These are phyloP conservation scores for Sminthurides bifidus DNA, from an alignment of 1,140 invertebrate species.

Conservation along the genomic window DNA sequence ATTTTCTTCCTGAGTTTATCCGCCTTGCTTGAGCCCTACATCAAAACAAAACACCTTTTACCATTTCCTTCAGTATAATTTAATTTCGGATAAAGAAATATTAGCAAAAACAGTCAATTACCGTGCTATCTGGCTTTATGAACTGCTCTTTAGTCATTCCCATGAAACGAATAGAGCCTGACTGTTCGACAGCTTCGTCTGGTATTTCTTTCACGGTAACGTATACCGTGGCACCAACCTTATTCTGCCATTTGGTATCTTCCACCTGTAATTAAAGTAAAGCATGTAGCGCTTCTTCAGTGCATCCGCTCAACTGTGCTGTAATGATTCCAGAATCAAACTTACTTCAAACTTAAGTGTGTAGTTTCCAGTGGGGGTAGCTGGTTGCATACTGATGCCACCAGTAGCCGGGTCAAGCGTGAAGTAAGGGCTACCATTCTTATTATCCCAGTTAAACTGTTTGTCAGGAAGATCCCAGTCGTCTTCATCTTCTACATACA, in stretches of 20 bases:
- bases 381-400: conserved; percentile 67
- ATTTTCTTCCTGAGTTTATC: conserved; percentile 56
- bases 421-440: conserved; percentile 47
- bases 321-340: conserved; percentile 23
- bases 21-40: conserved; percentile 53
- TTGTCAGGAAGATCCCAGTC: conserved; percentile 91
- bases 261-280: conserved; percentile 2
- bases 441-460: conserved; percentile 52
- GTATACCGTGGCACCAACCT: conserved; percentile 63
- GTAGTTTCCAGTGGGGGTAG: conserved; percentile 55
- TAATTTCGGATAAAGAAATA: too few species aligned
- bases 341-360: conserved; percentile 55
- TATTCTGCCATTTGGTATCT: conserved; percentile 24
- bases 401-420: conserved; percentile 56
- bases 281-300: not conserved
- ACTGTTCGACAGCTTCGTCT: conserved; percentile 76
- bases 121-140: conserved; percentile 44
- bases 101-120: conserved; percentile 11
- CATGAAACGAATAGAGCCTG: conserved; percentile 72
- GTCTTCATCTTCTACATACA: conserved; percentile 80
- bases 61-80: not conserved
- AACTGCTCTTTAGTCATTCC: conserved; percentile 75
- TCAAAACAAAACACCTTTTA: conserved; percentile 8
- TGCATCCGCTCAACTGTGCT: conserved; percentile 14
- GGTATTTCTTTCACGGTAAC: conserved; percentile 74